Percentiles rank a stretch among this genome's conserved stretches.
These are phyloP conservation scores for Gallinago jamesoni DNA, from an alignment of 2,113 vertebrate species.

Conservation along the genomic window DNA sequence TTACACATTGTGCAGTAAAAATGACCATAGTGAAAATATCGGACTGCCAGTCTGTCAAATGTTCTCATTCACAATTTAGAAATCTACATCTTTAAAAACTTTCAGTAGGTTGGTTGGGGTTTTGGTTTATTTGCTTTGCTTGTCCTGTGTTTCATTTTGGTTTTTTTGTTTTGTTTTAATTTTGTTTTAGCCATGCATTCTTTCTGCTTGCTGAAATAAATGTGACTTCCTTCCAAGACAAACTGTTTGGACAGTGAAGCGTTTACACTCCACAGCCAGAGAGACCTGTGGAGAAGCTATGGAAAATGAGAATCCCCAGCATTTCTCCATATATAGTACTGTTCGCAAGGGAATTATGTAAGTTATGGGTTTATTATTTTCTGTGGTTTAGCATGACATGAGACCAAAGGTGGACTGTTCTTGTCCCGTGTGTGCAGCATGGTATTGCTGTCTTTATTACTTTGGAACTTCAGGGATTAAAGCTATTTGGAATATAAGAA, in stretches of 20 bases:
- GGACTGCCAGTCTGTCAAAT: background rate
- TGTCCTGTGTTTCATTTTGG: background rate
- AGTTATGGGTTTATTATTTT: conserved; percentile 46
- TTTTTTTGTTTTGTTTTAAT: background rate
- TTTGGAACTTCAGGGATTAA: conserved; percentile 48
- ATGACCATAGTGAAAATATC: background rate
- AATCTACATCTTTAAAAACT: background rate
- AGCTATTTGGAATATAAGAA: conserved; percentile 40
- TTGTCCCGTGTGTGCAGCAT: background rate
- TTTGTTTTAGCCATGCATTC: background rate
- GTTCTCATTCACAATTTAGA: background rate
- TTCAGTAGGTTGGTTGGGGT: accelerated
- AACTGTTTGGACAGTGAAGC: background rate
- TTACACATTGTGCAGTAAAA: background rate
- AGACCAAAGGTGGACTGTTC: conserved; percentile 33
- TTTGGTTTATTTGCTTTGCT: background rate
- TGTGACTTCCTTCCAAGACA: background rate
- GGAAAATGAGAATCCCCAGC: background rate
- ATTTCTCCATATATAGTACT: background rate
- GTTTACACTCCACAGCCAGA: background rate
- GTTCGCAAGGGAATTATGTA: background rate
- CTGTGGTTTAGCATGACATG: conserved; percentile 18
- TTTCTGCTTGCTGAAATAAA: background rate
- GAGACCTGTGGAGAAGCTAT: background rate
- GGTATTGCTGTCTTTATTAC: conserved; percentile 35